Base-by-base conservation (phyloP, 2,113 vertebrate genomes). In the Odontophorus gujanensis region DNA sequence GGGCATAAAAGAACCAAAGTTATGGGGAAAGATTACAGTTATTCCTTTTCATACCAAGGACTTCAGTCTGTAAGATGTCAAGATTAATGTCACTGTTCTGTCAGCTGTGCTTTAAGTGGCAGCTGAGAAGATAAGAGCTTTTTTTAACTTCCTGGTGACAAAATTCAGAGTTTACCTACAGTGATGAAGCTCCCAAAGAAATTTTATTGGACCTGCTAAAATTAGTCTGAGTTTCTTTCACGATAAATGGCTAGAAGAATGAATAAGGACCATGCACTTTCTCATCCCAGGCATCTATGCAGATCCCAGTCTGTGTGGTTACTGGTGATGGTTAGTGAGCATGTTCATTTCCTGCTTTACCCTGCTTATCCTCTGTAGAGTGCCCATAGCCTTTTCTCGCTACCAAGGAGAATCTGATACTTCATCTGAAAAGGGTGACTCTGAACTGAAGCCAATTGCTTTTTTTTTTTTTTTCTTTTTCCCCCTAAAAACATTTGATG, bases 331-430 rank as follows among this genome's bases (percentile, higher is more conserved):
- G 1, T 2, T 57, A 50, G 14, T 59, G 51, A n/a, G 45, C 24
- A 21, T 1, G 1, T 0, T 1, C 11, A 1, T 0, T 1, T 9
- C 5, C 48, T 68, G 22, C 62, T 87, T 68, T 51, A 17, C 30
- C 40, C 22, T 78, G 36, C 40, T 22, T 78, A 42, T 45, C n/a
- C 38, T 91, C 14, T 13, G 5, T 51, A 18, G 17, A 24, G 9
- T 19, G 25, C 67, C 61, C 22, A 38, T 43, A 79, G 25, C 36
- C 22, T 69, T 61, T 57, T 45, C 25, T 90, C 9, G 0, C 48
- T 73, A 1, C 25, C n/a, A n/a, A 2, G 16, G 6, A 48, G 72
- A 43, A 10, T 22, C 34, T 68, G 48, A 8, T 57, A 19, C 34
- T 53, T 32, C 20, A 4, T 38, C 61, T n/a, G 45, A 61, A 80